Evolutionary conservation across 2,888 invertebrate genomes (phyloP).

Genomic region (Amblyjoppa proteus): DNA sequence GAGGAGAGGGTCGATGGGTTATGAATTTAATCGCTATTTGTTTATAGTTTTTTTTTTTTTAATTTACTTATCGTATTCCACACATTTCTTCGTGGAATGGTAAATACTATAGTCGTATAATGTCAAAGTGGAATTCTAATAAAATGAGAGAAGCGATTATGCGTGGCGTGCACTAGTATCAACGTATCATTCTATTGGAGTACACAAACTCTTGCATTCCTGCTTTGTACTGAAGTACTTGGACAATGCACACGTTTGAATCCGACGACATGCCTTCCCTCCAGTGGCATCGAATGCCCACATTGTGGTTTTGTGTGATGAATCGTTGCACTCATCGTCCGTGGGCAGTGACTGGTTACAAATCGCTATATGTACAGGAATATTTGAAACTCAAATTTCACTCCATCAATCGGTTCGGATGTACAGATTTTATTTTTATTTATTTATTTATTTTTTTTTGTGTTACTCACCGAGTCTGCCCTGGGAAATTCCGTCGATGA

Average conservation of each 20-base stretch:
- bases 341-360: background rate
- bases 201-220: background rate
- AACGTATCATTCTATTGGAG: background rate
- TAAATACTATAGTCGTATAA: background rate
- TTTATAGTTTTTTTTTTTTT: background rate
- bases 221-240: background rate
- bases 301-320: background rate
- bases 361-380: background rate
- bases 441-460: background rate
- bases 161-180: background rate
- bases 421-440: background rate
- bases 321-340: background rate
- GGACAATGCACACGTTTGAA: background rate
- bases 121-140: background rate
- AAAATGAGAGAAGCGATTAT: background rate
- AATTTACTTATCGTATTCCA: background rate
- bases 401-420: background rate
- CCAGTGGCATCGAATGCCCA: background rate
- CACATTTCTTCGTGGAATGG: background rate
- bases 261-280: background rate
- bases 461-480: background rate
- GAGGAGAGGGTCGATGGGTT: no score
- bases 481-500: background rate
- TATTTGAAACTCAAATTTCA: background rate
- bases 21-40: no score